Conservation (phyloP, 2,113 vertebrate species). For the Erythrocercus mccallii region DNA sequence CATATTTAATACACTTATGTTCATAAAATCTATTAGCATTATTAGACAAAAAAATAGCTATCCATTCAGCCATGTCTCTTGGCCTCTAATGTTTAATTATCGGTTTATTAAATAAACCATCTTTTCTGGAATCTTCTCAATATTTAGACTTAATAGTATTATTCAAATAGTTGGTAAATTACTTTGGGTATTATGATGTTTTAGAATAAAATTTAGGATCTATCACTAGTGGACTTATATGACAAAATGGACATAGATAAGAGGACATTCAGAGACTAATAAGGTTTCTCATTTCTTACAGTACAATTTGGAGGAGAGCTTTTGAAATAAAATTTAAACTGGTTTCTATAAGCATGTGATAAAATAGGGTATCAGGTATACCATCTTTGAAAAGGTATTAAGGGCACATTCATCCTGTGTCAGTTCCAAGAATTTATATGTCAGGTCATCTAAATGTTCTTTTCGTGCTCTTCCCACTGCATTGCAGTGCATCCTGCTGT, state of each 20-base stretch:
- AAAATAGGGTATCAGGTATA: neutral
- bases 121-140: slow-evolving; percentile 18
- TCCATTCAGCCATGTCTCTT: neutral
- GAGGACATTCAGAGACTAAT: neutral
- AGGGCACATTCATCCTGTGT: neutral
- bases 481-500: neutral
- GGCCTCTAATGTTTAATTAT: slow-evolving; percentile 35
- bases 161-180: slow-evolving; percentile 46
- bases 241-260: neutral
- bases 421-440: neutral
- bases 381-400: neutral
- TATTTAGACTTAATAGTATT: slow-evolving; percentile 30
- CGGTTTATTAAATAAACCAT: slow-evolving; percentile 39
- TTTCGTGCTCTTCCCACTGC: neutral
- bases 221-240: neutral
- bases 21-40: slow-evolving; percentile 26
- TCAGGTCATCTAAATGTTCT: neutral
- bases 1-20: neutral
- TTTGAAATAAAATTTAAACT: neutral
- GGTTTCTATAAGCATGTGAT: neutral
- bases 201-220: neutral
- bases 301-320: neutral
- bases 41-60: neutral
- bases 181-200: slow-evolving; percentile 29
- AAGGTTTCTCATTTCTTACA: neutral